Evolutionary conservation across 2,113 vertebrate genomes (phyloP), one percentile per base, ranked within the genome.

Genomic region (Alosa alosa): DNA sequence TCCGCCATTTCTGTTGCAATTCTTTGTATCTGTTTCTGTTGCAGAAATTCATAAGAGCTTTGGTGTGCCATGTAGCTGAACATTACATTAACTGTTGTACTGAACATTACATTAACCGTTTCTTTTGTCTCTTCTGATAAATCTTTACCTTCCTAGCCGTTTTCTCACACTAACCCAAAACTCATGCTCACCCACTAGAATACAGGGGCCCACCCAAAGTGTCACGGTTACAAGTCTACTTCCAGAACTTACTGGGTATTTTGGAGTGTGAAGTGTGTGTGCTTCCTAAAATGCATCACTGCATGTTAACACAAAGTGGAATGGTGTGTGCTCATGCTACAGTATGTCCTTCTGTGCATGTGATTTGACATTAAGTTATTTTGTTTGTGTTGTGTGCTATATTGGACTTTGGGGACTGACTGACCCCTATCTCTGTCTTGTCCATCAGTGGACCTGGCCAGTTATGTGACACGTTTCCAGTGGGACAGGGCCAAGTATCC

Each of bases 401-500:
- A 11, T 36, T 72, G n/a, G 31, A 72, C 31, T 72, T n/a, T 72
- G 20, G 22, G 4, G 60, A 25, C 60, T 25, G 18, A 72, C 64
- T 36, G 8, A 13, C 31, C 1, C 31, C 11, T 31, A 25, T 10
- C 8, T 72, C 64, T 72, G 25, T 64, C 9, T 25, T 72, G 25
- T 10, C 15, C 81, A 41, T 83, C 93, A 99, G 98, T 96, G 89
- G 97, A 99, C 87, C 89, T 98, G 86, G 93, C 96, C 55, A 96
- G 94, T 89, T 97, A 97, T 3, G 90, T 97, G 93, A 96, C 96
- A 75, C 96, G 91, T 82, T 99, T 99, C 91, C 97, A 99, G 85
- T 99, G 98, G 98, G 97, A 99, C 95, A 97, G 97, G 96, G 97
- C 97, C 92, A 99, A 97, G 89, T 99, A 98, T 84, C 95, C 98